Evolutionary conservation across 2,888 invertebrate genomes (phyloP).

Genomic region (Stenurella melanura): DNA sequence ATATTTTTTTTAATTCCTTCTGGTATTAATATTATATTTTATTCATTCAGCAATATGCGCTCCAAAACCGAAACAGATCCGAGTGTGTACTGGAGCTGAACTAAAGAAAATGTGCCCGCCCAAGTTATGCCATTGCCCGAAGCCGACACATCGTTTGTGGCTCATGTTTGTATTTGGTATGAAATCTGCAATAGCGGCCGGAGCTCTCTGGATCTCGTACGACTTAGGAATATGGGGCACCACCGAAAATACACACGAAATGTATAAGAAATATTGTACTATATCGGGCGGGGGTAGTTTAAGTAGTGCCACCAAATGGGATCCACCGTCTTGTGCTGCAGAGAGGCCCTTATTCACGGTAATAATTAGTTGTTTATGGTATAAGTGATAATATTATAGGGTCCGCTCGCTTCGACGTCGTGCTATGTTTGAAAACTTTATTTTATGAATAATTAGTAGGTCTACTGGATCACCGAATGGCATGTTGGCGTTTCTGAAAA

Average conservation of each 20-base stretch:
- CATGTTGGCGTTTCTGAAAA: no score
- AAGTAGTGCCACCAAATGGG: constrained; percentile 53
- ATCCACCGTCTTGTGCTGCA: constrained; percentile 62
- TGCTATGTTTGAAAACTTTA: no score
- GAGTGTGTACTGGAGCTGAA: constrained; percentile 71
- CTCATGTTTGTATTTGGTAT: constrained; percentile 62
- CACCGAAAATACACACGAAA: constrained; percentile 68
- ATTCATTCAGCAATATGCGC: constrained; percentile 58
- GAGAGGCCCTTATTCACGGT: constrained; percentile 62
- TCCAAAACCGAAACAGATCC: constrained; percentile 66
- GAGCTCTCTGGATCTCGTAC: constrained; percentile 71
- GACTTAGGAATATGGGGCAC: constrained; percentile 73
- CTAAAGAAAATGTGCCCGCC: constrained; percentile 67
- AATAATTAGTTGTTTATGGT: constrained; percentile 22
- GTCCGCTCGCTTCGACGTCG: no score
- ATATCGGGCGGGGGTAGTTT: constrained; percentile 49
- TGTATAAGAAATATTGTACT: constrained; percentile 66
- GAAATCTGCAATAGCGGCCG: constrained; percentile 69
- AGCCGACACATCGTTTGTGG: constrained; percentile 43
- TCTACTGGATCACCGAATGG: no score
- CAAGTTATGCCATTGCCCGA: constrained; percentile 67
- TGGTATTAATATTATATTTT: neutral
- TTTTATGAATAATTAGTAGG: no score
- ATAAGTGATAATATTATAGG: no score
- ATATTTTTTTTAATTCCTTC: no score